Percentiles rank a stretch among this genome's conserved stretches.
Conservation (phyloP, 2,888 invertebrate genomes). For the Strigamia maritima region DNA sequence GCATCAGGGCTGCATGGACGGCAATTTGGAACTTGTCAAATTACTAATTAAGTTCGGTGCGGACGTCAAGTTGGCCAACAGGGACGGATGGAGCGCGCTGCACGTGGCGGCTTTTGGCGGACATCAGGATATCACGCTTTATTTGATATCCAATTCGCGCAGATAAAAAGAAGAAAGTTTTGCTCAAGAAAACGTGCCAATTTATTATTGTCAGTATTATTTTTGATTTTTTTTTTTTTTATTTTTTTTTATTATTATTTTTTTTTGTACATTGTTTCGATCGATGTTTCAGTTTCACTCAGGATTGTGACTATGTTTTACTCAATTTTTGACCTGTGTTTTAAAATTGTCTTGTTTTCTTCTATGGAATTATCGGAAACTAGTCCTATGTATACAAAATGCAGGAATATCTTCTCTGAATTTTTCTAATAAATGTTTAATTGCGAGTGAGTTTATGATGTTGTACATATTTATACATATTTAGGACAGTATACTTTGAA, state of each 20-base stretch:
- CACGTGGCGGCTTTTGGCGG: constrained; percentile 52
- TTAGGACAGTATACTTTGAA: no score
- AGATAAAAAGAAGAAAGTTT: background rate
- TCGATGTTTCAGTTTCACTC: background rate
- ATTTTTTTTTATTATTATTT: background rate
- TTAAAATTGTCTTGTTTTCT: no score
- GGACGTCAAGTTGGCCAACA: constrained; percentile 52
- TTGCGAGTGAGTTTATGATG: no score
- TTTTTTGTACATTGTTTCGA: background rate
- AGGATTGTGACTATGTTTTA: no score
- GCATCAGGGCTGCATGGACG: constrained; percentile 51
- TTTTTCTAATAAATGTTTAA: no score
- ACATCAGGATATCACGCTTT: constrained; percentile 51
- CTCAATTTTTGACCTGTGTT: no score
- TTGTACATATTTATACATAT: no score
- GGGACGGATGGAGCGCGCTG: constrained; percentile 52
- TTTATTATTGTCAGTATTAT: background rate
- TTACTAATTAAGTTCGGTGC: constrained; percentile 53
- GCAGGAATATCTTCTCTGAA: no score
- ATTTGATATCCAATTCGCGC: constrained; percentile 44
- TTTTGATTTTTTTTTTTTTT: background rate
- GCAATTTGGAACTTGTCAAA: constrained; percentile 53
- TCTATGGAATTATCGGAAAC: no score
- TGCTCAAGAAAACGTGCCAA: constrained; percentile 7
- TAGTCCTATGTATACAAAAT: no score